phyloP scores from a whole-genome alignment of 2,113 vertebrate species.

The Rissa tridactyla region DNA sequence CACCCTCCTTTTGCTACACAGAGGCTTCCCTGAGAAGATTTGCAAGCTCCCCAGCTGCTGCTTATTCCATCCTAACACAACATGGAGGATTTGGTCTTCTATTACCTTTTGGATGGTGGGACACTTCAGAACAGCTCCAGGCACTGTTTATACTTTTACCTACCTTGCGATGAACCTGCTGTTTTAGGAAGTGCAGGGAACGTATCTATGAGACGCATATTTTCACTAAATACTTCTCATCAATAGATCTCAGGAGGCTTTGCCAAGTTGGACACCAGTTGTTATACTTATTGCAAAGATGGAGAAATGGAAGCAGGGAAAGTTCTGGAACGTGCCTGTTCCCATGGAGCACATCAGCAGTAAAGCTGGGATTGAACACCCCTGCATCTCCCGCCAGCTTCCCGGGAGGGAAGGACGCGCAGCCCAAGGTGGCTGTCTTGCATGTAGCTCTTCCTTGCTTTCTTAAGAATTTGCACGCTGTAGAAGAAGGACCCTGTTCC shows the following conservation, averaged over 20 bases:
- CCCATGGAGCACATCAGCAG: not conserved
- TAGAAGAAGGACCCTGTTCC: not conserved
- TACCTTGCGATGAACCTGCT: not conserved
- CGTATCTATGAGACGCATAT: no score
- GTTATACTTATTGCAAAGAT: not conserved
- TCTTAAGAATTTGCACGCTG: not conserved
- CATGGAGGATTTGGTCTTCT: not conserved
- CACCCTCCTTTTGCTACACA: not conserved
- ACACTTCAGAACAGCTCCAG: not conserved
- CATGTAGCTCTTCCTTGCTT: not conserved
- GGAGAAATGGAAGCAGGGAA: not conserved
- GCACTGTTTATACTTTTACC: not conserved
- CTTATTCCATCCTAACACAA: not conserved
- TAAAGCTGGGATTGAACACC: not conserved
- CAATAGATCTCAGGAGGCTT: not conserved
- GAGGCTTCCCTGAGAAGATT: not conserved
- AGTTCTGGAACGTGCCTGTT: not conserved
- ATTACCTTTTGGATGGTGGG: not conserved
- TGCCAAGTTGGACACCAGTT: not conserved
- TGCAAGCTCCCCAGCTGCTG: not conserved
- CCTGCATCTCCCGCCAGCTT: not conserved
- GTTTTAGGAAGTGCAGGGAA: not conserved
- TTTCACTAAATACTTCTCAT: not conserved
- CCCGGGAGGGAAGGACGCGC: accelerated
- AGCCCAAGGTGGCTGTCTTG: not conserved